Conservation (phyloP, 2,113 vertebrate genomes). For the Psephotus haematonotus region DNA sequence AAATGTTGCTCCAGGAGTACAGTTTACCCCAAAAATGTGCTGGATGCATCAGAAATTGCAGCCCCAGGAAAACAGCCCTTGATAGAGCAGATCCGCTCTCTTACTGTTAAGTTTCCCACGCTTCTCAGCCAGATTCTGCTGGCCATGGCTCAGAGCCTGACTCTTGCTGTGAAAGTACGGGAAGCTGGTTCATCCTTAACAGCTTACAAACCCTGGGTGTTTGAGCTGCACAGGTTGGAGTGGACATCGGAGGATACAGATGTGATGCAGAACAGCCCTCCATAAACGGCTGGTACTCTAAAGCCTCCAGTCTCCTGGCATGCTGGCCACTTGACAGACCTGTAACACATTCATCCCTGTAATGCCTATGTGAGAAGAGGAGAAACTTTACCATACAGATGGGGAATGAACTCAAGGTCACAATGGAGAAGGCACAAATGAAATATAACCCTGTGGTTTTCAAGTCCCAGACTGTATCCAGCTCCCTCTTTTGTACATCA, state of each 20-base stretch:
- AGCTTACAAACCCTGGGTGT: background rate
- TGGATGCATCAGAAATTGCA: slow-evolving; percentile 66
- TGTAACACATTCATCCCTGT: background rate
- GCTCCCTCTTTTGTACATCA: background rate
- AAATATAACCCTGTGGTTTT: background rate
- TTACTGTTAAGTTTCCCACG: slow-evolving; percentile 70
- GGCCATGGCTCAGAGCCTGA: slow-evolving; percentile 29
- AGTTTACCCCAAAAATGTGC: slow-evolving; percentile 73
- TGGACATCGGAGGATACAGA: background rate
- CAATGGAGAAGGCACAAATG: background rate
- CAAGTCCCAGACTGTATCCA: background rate
- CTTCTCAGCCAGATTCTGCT: slow-evolving; percentile 53
- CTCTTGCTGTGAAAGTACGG: slow-evolving; percentile 28
- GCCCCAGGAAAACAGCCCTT: slow-evolving; percentile 70
- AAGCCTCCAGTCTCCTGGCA: background rate
- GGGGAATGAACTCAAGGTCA: background rate
- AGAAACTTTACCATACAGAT: background rate
- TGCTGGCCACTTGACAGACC: background rate
- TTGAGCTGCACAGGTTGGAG: background rate
- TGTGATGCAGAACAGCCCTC: background rate
- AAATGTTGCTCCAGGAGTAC: slow-evolving; percentile 27
- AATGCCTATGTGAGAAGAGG: background rate
- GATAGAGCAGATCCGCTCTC: slow-evolving; percentile 57
- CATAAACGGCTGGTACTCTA: background rate
- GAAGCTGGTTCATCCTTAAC: slow-evolving; percentile 34